Conservation (phyloP, 2,113 vertebrate species). For the Nematolebias whitei region DNA sequence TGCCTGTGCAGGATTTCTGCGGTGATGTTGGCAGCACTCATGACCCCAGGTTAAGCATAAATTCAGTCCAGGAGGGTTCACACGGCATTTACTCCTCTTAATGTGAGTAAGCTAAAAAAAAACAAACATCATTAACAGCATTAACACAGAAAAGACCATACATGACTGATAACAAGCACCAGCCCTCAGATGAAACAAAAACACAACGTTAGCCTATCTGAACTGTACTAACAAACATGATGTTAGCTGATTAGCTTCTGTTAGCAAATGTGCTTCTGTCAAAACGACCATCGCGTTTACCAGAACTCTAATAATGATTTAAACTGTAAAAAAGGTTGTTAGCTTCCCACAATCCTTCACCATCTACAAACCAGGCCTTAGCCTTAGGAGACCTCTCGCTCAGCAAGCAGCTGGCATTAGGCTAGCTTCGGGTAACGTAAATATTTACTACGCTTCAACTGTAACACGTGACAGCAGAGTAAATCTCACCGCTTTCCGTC, state of each 20-base stretch:
- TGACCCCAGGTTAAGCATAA: constrained; percentile 81
- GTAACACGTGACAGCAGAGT: not conserved
- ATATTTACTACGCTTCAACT: constrained; percentile 18
- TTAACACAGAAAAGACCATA: not conserved
- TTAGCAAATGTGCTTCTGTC: constrained; percentile 26
- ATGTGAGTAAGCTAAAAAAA: constrained; percentile 26
- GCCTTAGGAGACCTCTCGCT: constrained; percentile 40
- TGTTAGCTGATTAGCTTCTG: constrained; percentile 39
- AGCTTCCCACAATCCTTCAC: not conserved
- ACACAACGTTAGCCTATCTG: not conserved
- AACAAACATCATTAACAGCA: constrained; percentile 3
- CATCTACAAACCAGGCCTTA: constrained; percentile 34
- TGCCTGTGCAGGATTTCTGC: constrained; percentile 91
- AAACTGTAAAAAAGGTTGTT: not conserved
- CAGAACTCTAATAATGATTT: not conserved
- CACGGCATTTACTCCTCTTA: constrained; percentile 78
- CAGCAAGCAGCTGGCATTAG: constrained; percentile 46
- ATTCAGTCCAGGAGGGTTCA: constrained; percentile 67
- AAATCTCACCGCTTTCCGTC: constrained; percentile 39
- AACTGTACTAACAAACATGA: constrained; percentile 14
- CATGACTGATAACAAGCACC: not conserved
- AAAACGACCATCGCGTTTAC: not conserved
- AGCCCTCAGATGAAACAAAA: not conserved
- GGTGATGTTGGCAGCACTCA: constrained; percentile 93
- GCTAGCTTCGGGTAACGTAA: constrained; percentile 23